Percentiles rank a stretch among this genome's conserved stretches.
phyloP scores from a whole-genome alignment of 2,888 invertebrate genomes.

The Cacoxenus indagator region DNA sequence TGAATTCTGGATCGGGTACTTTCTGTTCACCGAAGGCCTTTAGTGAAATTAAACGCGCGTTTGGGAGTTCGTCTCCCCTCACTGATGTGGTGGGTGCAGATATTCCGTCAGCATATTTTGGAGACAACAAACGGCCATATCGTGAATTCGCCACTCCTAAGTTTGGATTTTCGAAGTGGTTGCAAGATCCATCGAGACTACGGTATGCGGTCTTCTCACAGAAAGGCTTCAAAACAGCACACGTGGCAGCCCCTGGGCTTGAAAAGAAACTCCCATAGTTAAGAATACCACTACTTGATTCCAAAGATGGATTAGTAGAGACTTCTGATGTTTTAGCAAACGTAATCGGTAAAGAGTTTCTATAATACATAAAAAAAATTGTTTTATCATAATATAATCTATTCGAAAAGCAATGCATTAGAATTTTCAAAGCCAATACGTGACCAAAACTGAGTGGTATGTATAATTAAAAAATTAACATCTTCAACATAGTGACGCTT shows the following conservation, averaged over 20 bases:
- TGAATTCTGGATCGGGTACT: slow-evolving; percentile 80
- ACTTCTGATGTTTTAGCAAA: slow-evolving; percentile 49
- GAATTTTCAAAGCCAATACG: too few relatives aligned
- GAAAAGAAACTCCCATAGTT: slow-evolving; percentile 55
- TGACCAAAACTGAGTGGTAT: too few relatives aligned
- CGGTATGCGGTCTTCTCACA: slow-evolving; percentile 74
- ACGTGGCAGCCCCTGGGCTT: slow-evolving; percentile 52
- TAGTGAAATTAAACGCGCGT: slow-evolving; percentile 79
- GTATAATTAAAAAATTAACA: too few relatives aligned
- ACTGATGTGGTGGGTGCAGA: slow-evolving; percentile 75
- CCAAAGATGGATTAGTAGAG: slow-evolving; percentile 53
- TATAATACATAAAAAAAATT: slow-evolving; percentile 17
- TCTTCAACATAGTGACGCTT: too few relatives aligned
- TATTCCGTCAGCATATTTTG: slow-evolving; percentile 72
- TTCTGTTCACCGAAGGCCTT: slow-evolving; percentile 80
- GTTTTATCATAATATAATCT: neutral
- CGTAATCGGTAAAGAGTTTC: slow-evolving; percentile 46
- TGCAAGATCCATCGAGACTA: slow-evolving; percentile 93
- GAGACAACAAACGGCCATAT: slow-evolving; percentile 70
- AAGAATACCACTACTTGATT: slow-evolving; percentile 25
- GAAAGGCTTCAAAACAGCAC: slow-evolving; percentile 57
- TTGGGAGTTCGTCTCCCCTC: slow-evolving; percentile 79
- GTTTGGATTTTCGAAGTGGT: slow-evolving; percentile 86
- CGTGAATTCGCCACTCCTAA: slow-evolving; percentile 81
- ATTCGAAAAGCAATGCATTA: too few relatives aligned